A percentile compares a stretch with the other conserved stretches of the same genome.
Evolutionary conservation across 2,113 vertebrate species (phyloP).

Genomic region (Castor canadensis): DNA sequence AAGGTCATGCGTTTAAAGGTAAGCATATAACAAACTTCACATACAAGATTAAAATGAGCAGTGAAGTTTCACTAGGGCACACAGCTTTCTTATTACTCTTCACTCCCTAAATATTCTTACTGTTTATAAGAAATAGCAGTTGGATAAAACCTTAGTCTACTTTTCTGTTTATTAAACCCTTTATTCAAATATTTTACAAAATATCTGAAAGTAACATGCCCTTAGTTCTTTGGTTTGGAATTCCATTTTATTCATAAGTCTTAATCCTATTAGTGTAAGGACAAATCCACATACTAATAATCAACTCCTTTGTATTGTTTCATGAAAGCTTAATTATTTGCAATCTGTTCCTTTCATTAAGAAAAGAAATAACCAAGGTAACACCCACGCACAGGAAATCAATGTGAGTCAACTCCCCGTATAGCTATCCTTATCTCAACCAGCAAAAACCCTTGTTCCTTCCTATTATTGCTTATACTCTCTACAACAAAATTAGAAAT

Average conservation of each 20-base stretch:
- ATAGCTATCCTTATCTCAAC: too few relatives aligned
- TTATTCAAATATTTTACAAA: neutral
- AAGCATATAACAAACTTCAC: slow-evolving; percentile 56
- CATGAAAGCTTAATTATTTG: slow-evolving; percentile 45
- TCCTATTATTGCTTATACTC: too few relatives aligned
- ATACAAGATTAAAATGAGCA: slow-evolving; percentile 51
- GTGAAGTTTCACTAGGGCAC: slow-evolving; percentile 42
- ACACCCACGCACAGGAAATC: too few relatives aligned
- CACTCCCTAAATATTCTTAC: neutral
- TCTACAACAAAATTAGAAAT: too few relatives aligned
- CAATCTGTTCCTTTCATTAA: neutral
- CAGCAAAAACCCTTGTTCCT: too few relatives aligned
- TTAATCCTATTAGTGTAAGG: slow-evolving; percentile 47
- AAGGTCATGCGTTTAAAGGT: slow-evolving; percentile 72
- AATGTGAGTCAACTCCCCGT: too few relatives aligned
- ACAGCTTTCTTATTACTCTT: slow-evolving; percentile 1
- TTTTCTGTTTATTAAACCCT: neutral
- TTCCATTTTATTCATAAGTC: neutral
- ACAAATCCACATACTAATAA: slow-evolving; percentile 24
- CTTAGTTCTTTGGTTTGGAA: neutral
- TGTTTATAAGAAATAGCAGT: slow-evolving; percentile 29
- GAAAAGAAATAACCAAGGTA: slow-evolving; percentile 26
- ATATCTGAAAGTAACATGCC: neutral
- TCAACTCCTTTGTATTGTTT: slow-evolving; percentile 13
- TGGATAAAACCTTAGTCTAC: neutral